Base-by-base conservation (phyloP, 2,113 vertebrate species). In the Brienomyrus brachyistius region DNA sequence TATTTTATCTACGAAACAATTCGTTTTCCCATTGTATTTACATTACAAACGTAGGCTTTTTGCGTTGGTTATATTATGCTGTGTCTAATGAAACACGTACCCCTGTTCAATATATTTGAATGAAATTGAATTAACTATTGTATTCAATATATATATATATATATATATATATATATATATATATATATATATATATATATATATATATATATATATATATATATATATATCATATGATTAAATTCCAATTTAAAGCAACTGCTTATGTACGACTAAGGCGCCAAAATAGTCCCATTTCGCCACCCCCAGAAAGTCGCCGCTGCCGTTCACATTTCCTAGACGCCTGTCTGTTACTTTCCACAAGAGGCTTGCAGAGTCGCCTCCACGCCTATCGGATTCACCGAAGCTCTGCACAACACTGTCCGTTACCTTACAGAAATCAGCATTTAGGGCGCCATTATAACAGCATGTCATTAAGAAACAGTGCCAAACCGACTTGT, bases 401-500 rank as follows among this genome's bases (percentile, higher is more conserved):
- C 35, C 54, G n/a, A 62, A 54, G 89, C 50, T 89, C 80, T 89
- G 19, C 51, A 83, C 4, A 47, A 84, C 51, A 52, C 35, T 35
- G 74, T 43, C 74, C 74, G 74, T 35, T 43, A 43, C 74, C 35
- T 35, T 80, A 80, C 74, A 80, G 74, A 80, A 80, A 43, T 40
- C 74, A 43, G 74, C 15, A 80, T 43, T 80, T 80, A 80, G 31
- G 15, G 35, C 54, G 66, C 74, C 6, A 52, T 90, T 91, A 91
- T 91, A 92, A 87, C 92, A 91, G 90, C 90, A 94, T 95, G 93
- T 89, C 95, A 96, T 96, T 94, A 96, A 93, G 92, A 93, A 94
- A 94, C 93, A 90, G 84, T 88, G 87, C 92, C 90, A 91, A 88
- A 89, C 90, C 90, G 48, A 86, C 43, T 87, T 91, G 88, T 35